These are phyloP conservation scores for Semaprochilodus insignis DNA, from an alignment of 2,797 vertebrate species.

Conservation along the genomic window DNA sequence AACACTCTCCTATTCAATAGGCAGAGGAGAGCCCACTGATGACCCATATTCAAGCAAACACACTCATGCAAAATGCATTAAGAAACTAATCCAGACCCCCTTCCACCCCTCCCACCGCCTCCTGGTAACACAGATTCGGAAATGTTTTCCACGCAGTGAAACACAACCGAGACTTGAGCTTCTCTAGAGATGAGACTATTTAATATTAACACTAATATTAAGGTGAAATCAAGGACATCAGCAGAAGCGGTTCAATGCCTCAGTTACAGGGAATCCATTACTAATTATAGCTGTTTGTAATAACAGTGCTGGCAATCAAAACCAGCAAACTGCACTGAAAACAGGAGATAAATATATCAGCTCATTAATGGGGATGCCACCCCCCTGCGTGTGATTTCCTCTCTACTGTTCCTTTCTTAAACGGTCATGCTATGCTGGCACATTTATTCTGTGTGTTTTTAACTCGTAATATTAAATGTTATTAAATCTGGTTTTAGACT, in stretches of 20 bases:
- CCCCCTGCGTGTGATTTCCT: background rate
- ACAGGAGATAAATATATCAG: background rate
- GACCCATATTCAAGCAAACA: conserved; percentile 33
- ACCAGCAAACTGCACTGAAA: too few relatives aligned
- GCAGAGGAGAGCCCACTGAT: conserved; percentile 14
- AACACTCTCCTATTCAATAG: conserved; percentile 1
- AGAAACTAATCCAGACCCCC: conserved; percentile 15
- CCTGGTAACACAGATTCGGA: background rate
- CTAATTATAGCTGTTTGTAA: too few relatives aligned
- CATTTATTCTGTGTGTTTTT: background rate
- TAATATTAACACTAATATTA: background rate
- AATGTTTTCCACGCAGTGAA: background rate
- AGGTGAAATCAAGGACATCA: background rate
- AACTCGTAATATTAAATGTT: too few relatives aligned
- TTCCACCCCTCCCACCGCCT: conserved; percentile 26
- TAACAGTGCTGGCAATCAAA: too few relatives aligned
- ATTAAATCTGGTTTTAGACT: too few relatives aligned
- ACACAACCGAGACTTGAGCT: background rate
- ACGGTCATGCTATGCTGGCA: background rate
- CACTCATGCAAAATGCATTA: conserved; percentile 43
- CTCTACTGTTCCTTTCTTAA: background rate
- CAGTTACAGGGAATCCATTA: too few relatives aligned
- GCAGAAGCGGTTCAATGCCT: too few relatives aligned
- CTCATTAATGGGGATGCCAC: background rate
- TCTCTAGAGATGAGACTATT: background rate